Base-by-base conservation (phyloP, 2,113 vertebrate genomes). In the Solenodon paradoxus region DNA sequence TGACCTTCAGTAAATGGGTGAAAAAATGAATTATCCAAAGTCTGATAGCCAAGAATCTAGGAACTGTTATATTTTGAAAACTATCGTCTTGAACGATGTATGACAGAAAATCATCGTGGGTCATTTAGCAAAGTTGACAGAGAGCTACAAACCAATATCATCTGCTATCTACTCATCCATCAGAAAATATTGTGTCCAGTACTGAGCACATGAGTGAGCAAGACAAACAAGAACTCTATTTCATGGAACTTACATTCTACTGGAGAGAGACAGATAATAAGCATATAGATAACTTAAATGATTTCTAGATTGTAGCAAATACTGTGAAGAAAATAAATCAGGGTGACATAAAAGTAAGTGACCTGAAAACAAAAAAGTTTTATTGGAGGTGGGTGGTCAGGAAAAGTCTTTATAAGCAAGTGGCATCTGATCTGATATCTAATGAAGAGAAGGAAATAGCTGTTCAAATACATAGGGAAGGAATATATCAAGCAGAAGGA, bases 251-350 rank as follows among this genome's bases (percentile, higher is more conserved):
- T 90, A 42, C 10, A 53, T 93, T 88, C 19, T 95, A 55, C 3
- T 38, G 3, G 12, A 40, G 20, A 28, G 16, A 90, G 45, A 72
- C 19, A 84, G 40, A 91, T 38, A 20, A 77, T 80, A 88, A 77
- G 40, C 35, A 59, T 11, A 72, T n/a, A 90, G 45, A 35, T 42
- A 88, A 66, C 45, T 63, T 57, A 94, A 93, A 85, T 61, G 77
- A 66, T 57, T 88, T 69, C 35, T 51, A 90, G 30, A 68, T 35
- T 84, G 7, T 79, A 35, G n/a, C 28, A 86, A 82, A 47, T 61
- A 35, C 51, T 81, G 24, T 79, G 77, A 90, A 87, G 63, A 96
- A 95, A 94, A 90, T 64, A 86, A 89, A 96, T n/a, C n/a, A 94
- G 24, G 3, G 35, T 71, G 40, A 75, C 13, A 32, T 82, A 35